Base-by-base conservation (phyloP, 2,888 invertebrate species). In the Acanthococcus lagerstroemiae region DNA sequence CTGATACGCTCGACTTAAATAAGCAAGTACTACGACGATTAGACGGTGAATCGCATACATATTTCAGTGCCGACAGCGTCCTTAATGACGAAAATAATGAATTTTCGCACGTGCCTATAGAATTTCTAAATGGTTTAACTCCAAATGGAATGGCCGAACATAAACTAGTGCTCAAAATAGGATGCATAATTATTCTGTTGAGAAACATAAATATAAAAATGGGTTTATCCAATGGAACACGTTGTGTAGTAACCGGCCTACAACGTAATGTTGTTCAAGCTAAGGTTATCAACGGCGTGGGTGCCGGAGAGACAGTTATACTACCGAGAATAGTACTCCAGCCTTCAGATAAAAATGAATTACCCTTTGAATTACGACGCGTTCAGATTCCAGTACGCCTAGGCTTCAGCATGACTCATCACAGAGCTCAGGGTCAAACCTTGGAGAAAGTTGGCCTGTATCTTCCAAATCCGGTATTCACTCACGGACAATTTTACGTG, bases 401-500 rank as follows among this genome's bases (percentile, higher is more conserved):
- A 12, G 56, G 30, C 9, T 56, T 56, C 21, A 12, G 17, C n/a
- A 21, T 56, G 2, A 56, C 56, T 1, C 27, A 30, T 1, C 27
- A 56, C 19, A 56, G 37, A 56, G 3, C 21, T 37, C 56, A 56
- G 15, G 60, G 66, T 0, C 67, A 67, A 45, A 67, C 67, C 3
- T 45, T 60, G 1, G 61, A 67, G 3, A 46, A 37, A 45, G 55
- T 67, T 22, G 70, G 68, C 1, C 5, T 70, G 1, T 68, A 60
- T 37, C 55, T 70, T 22, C 68, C 69, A 2, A 44, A 66, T n/a
- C 69, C 70, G 0, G 69, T 70, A 2, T 70, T 71, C 54, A 65
- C 52, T 21, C 70, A 70, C 30, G 70, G 71, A 2, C 71, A 71
- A 46, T 25, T 70, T 27, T 70, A 70, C 48, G 69, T 70, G 1